phyloP scores from a whole-genome alignment of 2,113 vertebrate species.

The Isichthys henryi region DNA sequence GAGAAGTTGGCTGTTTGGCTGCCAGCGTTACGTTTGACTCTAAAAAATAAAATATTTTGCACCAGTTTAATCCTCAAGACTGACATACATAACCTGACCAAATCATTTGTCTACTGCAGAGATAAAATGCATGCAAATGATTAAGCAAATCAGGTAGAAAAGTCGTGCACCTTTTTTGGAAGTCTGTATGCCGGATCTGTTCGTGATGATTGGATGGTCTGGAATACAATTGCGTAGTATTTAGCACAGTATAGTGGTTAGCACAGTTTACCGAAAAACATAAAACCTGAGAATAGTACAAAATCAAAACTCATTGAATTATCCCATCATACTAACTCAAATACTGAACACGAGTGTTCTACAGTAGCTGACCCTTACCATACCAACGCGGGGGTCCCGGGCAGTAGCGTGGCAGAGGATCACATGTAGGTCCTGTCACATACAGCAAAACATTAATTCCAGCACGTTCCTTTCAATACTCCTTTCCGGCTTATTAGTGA shows the following conservation, averaged over 20 bases:
- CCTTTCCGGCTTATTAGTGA: background rate
- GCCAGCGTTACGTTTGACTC: background rate
- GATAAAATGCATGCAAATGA: background rate
- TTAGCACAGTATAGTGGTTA: background rate
- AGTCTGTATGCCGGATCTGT: background rate
- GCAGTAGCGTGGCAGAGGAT: background rate
- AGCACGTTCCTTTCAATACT: background rate
- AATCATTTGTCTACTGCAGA: background rate
- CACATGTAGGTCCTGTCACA: background rate
- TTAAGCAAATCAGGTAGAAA: background rate
- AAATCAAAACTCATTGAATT: background rate
- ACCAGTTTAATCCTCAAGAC: background rate
- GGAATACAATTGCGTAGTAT: background rate
- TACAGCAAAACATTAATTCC: background rate
- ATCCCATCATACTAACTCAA: background rate
- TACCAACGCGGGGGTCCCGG: background rate
- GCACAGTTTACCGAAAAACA: background rate
- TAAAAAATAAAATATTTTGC: background rate
- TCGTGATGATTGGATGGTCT: background rate
- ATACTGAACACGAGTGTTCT: background rate
- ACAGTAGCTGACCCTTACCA: background rate
- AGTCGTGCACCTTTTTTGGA: background rate
- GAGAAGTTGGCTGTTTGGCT: background rate
- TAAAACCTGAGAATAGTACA: background rate
- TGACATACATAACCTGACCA: background rate